Base-by-base conservation (phyloP, 1,140 invertebrate species). In the Parapsyche elsis region DNA sequence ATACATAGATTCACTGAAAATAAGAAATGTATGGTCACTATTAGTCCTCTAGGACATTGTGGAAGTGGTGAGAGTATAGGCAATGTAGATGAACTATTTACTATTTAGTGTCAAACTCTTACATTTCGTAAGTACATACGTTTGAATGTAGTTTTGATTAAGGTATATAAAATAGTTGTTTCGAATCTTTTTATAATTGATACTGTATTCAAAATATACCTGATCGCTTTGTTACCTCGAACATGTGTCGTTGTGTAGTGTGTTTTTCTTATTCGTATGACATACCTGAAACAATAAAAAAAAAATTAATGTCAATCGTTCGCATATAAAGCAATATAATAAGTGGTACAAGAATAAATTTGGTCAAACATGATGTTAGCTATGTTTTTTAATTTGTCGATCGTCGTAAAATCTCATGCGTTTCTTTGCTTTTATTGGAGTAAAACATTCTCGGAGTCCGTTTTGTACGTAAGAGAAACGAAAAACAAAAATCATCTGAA, bases 251-350 rank as follows among this genome's bases (percentile, higher is more conserved):
- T n/a, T n/a, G n/a, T 38, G 30, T 38, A 38, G 30, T 38, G 16
- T n/a, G 57, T 9, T 61, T 61, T n/a, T 61, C 57, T 67, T 67
- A 26, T 30, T 67, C 57, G 24, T 78, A 45, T 46, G 70, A 73
- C 78, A 73, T 79, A 79, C 78, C 78, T 79, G 78, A 79, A 79
- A 79, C 44, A 71, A 73, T 49, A 38, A 79, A 59, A 38, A 61
- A 57, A 53, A 26, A 14, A 79, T 79, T 57, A 79, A 61, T 61
- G 57, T 44, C 46, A 19, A 30, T 53, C 26, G 30, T 64, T 79
- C 19, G 57, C 1, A 16, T 67, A 38, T 5, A 74, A 46, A 26
- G 46, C 10, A 64, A 49, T 79, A 53, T 46, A 78, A 71, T 30
- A 71, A 44, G 49, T 24, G 38, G 24, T 26, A 67, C 64, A 67